Evolutionary conservation across 2,888 invertebrate genomes (phyloP).

Genomic region (Charanyca ferruginea): DNA sequence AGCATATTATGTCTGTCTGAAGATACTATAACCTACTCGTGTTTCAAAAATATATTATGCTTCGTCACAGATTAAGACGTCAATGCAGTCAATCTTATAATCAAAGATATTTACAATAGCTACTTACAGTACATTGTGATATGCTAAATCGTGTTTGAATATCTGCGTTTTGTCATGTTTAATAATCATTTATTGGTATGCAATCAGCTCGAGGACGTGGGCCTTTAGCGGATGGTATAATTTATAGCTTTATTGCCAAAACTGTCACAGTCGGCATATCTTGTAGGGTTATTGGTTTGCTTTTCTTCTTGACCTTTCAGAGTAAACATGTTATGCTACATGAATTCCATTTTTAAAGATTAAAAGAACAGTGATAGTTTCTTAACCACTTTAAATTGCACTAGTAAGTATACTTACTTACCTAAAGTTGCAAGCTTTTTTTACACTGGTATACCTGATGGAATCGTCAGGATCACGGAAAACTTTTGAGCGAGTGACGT

Average conservation of each 20-base stretch:
- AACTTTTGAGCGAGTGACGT: too few relatives aligned
- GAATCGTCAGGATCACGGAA: too few relatives aligned
- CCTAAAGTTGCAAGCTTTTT: too few relatives aligned
- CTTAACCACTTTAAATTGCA: too few relatives aligned
- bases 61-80: slow-evolving; percentile 22
- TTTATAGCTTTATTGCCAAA: neutral
- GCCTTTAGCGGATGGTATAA: neutral
- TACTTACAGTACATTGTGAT: slow-evolving; percentile 3
- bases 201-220: neutral
- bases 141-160: slow-evolving; percentile 10
- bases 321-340: too few relatives aligned
- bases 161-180: slow-evolving; percentile 23
- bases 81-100: slow-evolving; percentile 14
- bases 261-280: neutral
- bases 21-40: slow-evolving; percentile 17
- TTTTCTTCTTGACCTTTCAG: too few relatives aligned
- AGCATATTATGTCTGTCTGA: slow-evolving; percentile 26
- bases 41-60: slow-evolving; percentile 1
- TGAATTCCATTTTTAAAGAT: too few relatives aligned
- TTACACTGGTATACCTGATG: too few relatives aligned
- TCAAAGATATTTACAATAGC: slow-evolving; percentile 19
- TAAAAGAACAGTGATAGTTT: too few relatives aligned
- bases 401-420: too few relatives aligned
- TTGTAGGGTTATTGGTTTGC: neutral
- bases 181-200: slow-evolving; percentile 11